A percentile compares a stretch with the other conserved stretches of the same genome.
Conservation (phyloP, 2,113 vertebrate genomes). For the Ochotona princeps region DNA sequence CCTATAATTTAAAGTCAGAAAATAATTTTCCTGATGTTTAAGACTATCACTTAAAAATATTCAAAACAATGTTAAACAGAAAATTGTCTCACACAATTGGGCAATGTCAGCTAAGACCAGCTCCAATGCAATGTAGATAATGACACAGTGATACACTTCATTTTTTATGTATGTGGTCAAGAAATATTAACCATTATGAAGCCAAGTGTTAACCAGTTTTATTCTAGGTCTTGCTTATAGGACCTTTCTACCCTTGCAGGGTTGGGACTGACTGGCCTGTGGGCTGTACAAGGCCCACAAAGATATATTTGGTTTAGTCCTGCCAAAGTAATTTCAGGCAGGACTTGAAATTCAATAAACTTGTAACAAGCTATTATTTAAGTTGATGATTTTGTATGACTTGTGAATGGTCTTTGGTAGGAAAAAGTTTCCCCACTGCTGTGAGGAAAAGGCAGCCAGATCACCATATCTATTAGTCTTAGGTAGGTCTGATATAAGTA, state of each 20-base stretch:
- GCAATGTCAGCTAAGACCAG: constrained; percentile 1
- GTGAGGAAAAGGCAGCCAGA: neutral
- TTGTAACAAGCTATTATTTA: too few species aligned
- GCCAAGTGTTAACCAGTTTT: neutral
- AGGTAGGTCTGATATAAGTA: neutral
- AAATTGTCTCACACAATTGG: neutral
- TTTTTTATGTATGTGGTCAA: neutral
- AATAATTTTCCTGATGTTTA: neutral
- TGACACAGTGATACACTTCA: neutral
- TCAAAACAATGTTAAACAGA: neutral
- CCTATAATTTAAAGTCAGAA: neutral
- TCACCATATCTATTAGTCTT: neutral
- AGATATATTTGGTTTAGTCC: too few species aligned
- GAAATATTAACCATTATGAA: constrained; percentile 16
- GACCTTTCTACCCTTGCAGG: neutral
- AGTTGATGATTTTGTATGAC: too few species aligned
- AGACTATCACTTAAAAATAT: neutral
- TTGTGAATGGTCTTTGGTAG: too few species aligned
- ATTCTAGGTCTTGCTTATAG: neutral
- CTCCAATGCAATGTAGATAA: neutral
- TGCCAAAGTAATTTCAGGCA: too few species aligned
- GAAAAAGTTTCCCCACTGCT: too few species aligned
- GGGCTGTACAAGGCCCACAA: too few species aligned
- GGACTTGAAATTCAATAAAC: too few species aligned
- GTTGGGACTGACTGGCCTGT: neutral